phyloP scores from a whole-genome alignment of 2,888 invertebrate genomes.

The Leucophenga maculata region DNA sequence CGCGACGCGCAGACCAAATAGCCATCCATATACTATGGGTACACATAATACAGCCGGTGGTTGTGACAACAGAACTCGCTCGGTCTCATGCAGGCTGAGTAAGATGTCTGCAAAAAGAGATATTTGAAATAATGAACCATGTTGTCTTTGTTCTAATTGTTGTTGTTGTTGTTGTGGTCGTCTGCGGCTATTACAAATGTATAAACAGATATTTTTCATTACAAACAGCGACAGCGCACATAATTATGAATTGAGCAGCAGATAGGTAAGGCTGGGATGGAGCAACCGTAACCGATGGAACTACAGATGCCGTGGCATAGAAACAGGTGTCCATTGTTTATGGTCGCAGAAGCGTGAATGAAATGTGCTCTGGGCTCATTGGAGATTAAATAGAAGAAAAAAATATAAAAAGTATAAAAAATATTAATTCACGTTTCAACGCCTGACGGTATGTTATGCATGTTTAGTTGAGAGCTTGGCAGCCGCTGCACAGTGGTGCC shows the following conservation, averaged over 20 bases:
- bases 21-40: background rate
- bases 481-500: background rate
- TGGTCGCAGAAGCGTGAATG: background rate
- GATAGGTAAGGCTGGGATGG: background rate
- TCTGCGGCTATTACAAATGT: slow-evolving; percentile 1
- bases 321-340: slow-evolving; percentile 21
- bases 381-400: slow-evolving; percentile 53
- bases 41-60: background rate
- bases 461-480: background rate
- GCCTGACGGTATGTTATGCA: background rate
- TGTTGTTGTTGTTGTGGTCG: no score
- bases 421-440: background rate
- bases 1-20: background rate
- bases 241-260: slow-evolving; percentile 1
- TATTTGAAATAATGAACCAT: slow-evolving; percentile 4
- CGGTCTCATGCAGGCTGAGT: background rate
- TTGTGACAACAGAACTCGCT: background rate
- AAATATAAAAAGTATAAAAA: background rate
- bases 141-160: background rate
- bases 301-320: slow-evolving; percentile 1
- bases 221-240: slow-evolving; percentile 14
- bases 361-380: slow-evolving; percentile 27
- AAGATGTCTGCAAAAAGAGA: background rate
- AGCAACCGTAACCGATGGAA: background rate
- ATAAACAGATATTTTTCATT: slow-evolving; percentile 14